Base-by-base conservation (phyloP, 1,140 invertebrate genomes). In the Penaeus japonicus region DNA sequence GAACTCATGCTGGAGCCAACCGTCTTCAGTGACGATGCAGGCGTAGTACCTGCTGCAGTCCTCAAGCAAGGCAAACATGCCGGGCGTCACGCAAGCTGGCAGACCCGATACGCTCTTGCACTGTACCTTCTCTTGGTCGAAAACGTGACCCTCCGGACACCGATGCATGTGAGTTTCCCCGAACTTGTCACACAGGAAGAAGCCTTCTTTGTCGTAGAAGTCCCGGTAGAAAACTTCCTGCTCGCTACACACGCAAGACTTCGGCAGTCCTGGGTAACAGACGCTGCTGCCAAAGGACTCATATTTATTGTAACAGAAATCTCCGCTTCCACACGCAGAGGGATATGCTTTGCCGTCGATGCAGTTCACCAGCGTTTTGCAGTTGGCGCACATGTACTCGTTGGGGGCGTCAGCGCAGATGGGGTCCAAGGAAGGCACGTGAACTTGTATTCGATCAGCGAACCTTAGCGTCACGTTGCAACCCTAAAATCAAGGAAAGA, bases 381-480 rank as follows among this genome's bases (percentile, higher is more conserved):
- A 84, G 32, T 84, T 70, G 57, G 81, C 81, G 22, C 81, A 84
- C 35, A 84, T 1, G 35, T 84, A 84, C 57, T 84, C 32, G 59
- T 84, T 84, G 55, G 32, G 32, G 2, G 81, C 59, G 30, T 70
- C 59, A 3, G 7, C 18, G 24, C 81, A 84, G 32, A 84, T 10
- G 35, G 62, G 32, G 62, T 84, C 81, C 32, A 84, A 22, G 22
- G n/a, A 24, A 5, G 30, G 27, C 18, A 22, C 32, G 35, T 53
- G 81, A 1, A 84, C 3, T 1, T 70, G 17, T 32, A 17, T 22
- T 20, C 35, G 53, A 7, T 15, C 10, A 4, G 22, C 3, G 1
- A 22, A 18, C 18, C 12, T 47, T 47, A 47, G 15, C 47, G 47
- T 84, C 57, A 62, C 32, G 22, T 84, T 84, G 32, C 81, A 84